These are phyloP conservation scores for Sebastes taczanowskii DNA, from an alignment of 2,797 vertebrate genomes.

Conservation along the genomic window DNA sequence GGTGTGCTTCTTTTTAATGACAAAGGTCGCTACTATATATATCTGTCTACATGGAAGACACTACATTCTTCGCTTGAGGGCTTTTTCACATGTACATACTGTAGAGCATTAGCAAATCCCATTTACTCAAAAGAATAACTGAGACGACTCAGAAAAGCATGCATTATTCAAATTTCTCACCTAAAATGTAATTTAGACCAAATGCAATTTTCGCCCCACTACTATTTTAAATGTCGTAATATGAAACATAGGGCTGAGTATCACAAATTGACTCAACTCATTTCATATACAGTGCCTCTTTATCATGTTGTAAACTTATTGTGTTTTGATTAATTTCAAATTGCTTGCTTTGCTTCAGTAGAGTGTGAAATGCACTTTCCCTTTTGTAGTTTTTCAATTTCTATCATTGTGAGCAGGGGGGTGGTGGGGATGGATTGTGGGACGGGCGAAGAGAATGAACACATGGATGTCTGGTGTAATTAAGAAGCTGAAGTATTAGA, in stretches of 20 bases:
- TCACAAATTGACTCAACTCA: constrained; percentile 67
- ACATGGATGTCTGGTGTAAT: constrained; percentile 79
- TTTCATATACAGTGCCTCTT: constrained; percentile 72
- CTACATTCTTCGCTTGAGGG: neutral
- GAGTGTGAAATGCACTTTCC: constrained; percentile 87
- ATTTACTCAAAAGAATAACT: constrained; percentile 17
- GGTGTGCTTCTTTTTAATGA: constrained; percentile 31
- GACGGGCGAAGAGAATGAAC: constrained; percentile 68
- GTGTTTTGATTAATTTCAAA: constrained; percentile 87
- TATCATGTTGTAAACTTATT: constrained; percentile 84
- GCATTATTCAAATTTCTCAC: constrained; percentile 8
- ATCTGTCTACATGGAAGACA: constrained; percentile 26
- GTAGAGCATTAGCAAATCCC: constrained; percentile 9
- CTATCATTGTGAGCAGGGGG: constrained; percentile 72
- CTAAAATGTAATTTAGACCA: constrained; percentile 17
- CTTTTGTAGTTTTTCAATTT: constrained; percentile 83
- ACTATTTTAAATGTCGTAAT: constrained; percentile 34
- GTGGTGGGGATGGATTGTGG: neutral
- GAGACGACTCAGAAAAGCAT: neutral
- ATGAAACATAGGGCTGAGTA: constrained; percentile 38
- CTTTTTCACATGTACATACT: neutral
- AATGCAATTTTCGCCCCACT: constrained; percentile 9
- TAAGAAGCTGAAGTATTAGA: constrained; percentile 81
- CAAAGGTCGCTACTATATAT: constrained; percentile 53
- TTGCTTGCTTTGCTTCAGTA: constrained; percentile 85